Evolutionary conservation across 2,797 vertebrate species (phyloP), one percentile per base, ranked within the genome.

Genomic region (Rallus crepitans): DNA sequence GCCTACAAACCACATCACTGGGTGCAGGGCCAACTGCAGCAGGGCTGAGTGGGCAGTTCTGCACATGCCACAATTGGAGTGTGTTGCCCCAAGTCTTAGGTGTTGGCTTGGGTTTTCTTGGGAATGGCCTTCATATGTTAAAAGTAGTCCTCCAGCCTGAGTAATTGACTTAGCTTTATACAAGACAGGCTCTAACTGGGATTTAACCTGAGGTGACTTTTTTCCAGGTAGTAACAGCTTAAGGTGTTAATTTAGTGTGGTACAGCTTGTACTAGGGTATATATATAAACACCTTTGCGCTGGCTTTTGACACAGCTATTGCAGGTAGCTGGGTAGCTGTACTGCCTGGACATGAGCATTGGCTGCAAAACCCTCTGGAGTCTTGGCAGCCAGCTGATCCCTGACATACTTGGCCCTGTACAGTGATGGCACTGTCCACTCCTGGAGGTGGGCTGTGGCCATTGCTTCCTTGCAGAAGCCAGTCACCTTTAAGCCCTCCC

Each of bases 51-150:
- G 3, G 56, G 3, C 37, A 6, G 23, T 16, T 15, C 68, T 23
- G 5, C 14, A 12, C 4, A 0, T 2, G 55, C 8, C 14, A 3
- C 14, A 0, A 18, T 7, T 11, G 7, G 39, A 55, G 15, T 4
- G 8, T 13, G 1, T 57, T 24, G 1, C 50, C 60, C 45, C 71
- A 28, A 30, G 53, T 71, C 59, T 21, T 24, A n/a, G 14, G 17
- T 14, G 7, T 10, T 48, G 19, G 1, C 55, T 28, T 82, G 59
- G 14, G 19, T 90, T 76, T 76, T 31, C 37, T 9, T 63, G 33
- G 28, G 14, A 55, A 64, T 7, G 27, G 27, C 60, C 45, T 45
- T 86, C 31, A 6, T 20, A 5, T 2, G 0, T n/a, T n/a, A 37
- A 65, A 35, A 15, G 24, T 60, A 37, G 19, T 33, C 21, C 35